A percentile compares a stretch with the other conserved stretches of the same genome.
Evolutionary conservation across 2,888 invertebrate genomes (phyloP).

Genomic region (Pseudoips prasinana): DNA sequence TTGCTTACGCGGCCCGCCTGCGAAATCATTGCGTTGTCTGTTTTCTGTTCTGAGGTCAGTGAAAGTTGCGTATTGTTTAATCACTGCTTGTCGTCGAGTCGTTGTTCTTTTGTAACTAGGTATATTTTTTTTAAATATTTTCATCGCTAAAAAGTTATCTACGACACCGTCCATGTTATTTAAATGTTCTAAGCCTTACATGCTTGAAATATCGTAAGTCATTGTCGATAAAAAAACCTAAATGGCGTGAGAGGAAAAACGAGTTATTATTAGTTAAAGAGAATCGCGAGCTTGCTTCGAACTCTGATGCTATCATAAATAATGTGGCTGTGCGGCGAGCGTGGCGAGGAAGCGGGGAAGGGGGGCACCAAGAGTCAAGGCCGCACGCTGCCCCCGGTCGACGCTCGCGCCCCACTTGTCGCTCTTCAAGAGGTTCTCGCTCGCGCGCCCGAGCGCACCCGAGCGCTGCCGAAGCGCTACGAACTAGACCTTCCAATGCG

Average conservation of each 20-base stretch:
- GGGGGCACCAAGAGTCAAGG: conserved; percentile 84
- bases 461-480: conserved; percentile 60
- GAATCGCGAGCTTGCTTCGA: conserved; percentile 76
- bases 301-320: conserved; percentile 80
- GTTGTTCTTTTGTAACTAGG: too few relatives aligned
- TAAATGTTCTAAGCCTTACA: too few relatives aligned
- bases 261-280: conserved; percentile 78
- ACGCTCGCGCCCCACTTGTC: conserved; percentile 86
- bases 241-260: conserved; percentile 79
- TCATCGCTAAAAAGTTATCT: not conserved
- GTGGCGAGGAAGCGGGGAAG: conserved; percentile 50
- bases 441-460: conserved; percentile 55
- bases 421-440: conserved; percentile 61
- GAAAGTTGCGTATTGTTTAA: conserved; percentile 69
- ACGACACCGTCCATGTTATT: not conserved
- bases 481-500: conserved; percentile 80
- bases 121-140: too few relatives aligned
- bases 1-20: conserved; percentile 73
- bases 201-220: too few relatives aligned
- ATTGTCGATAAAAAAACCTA: conserved; percentile 4
- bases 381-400: conserved; percentile 89
- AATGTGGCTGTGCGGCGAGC: conserved; percentile 73
- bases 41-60: conserved; percentile 66
- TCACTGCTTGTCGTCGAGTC: conserved; percentile 27
- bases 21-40: conserved; percentile 72